Evolutionary conservation across 2,888 invertebrate species (phyloP).

Genomic region (Xanthorhoe spadicearia): DNA sequence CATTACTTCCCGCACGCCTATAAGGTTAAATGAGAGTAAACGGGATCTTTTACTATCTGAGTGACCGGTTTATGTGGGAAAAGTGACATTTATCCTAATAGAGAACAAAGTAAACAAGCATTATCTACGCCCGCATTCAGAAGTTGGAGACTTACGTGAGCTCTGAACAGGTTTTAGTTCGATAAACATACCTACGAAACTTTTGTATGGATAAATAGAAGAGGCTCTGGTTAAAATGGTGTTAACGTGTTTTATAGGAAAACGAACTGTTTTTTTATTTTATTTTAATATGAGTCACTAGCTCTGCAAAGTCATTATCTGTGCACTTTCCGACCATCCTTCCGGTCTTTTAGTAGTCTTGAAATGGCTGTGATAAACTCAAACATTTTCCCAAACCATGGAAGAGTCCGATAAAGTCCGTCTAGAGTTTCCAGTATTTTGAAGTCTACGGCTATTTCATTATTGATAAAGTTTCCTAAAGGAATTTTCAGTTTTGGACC

Average conservation of each 20-base stretch:
- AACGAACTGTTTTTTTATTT: background rate
- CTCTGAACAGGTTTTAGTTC: constrained; percentile 31
- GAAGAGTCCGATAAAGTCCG: constrained; percentile 1
- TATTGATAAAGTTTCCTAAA: constrained; percentile 23
- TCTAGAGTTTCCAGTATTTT: constrained; percentile 20
- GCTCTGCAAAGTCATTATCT: background rate
- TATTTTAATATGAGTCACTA: no score
- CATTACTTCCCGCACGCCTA: constrained; percentile 50
- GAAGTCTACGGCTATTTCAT: constrained; percentile 15
- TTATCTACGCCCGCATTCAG: constrained; percentile 38
- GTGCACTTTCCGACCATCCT: background rate
- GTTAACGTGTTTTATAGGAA: background rate
- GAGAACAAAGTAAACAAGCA: constrained; percentile 45
- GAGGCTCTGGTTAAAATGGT: background rate
- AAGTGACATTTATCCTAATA: constrained; percentile 71
- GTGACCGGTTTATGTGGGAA: constrained; percentile 72
- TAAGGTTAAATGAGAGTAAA: constrained; percentile 70
- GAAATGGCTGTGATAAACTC: background rate
- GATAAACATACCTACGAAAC: constrained; percentile 17
- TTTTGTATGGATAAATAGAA: constrained; percentile 11
- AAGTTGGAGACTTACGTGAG: constrained; percentile 36
- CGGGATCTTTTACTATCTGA: constrained; percentile 62
- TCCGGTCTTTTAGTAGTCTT: constrained; percentile 1
- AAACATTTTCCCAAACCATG: constrained; percentile 3
- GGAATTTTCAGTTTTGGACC: constrained; percentile 10